Percentiles rank a stretch among this genome's conserved stretches.
These are phyloP conservation scores for Margaritifera margaritifera DNA, from an alignment of 2,888 invertebrate genomes.

Conservation along the genomic window DNA sequence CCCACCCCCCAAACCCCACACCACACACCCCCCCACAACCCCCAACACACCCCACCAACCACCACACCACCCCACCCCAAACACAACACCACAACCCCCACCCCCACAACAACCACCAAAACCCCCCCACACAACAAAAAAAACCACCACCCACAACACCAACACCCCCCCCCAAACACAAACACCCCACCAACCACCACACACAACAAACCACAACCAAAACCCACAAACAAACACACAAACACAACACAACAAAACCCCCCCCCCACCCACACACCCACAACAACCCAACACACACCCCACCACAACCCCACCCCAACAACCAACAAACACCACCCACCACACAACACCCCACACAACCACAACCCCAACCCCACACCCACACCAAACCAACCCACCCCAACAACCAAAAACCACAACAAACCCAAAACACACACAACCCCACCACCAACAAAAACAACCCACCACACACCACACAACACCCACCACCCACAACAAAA, in stretches of 20 bases:
- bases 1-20: too few species aligned
- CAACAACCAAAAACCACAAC: background rate
- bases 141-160: background rate
- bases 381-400: background rate
- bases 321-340: background rate
- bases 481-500: background rate
- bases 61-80: background rate
- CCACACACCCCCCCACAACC: too few species aligned
- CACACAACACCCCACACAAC: background rate
- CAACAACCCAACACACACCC: conserved; percentile 1
- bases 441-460: background rate
- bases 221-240: background rate
- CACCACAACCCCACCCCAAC: background rate
- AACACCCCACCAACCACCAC: background rate
- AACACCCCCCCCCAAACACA: background rate
- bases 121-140: background rate
- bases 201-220: background rate
- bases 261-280: background rate
- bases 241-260: background rate
- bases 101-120: background rate
- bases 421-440: background rate
- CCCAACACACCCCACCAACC: background rate
- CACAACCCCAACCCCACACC: background rate
- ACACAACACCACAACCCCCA: background rate
- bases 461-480: background rate